Conservation (phyloP, 2,113 vertebrate species). For the Tragelaphus scriptus region DNA sequence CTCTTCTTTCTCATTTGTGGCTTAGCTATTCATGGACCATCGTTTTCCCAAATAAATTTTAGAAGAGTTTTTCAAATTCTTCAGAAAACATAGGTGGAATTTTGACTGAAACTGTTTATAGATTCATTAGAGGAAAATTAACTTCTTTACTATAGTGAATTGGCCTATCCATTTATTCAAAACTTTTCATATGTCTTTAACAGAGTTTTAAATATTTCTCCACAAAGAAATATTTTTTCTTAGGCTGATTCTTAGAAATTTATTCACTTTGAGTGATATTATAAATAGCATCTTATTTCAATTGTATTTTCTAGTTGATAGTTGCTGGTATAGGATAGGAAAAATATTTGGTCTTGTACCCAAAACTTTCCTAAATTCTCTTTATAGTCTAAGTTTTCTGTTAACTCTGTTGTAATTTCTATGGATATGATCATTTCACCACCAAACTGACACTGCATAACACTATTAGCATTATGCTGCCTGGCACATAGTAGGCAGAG, state of each 20-base stretch:
- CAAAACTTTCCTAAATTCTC: not conserved
- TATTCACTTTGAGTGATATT: not conserved
- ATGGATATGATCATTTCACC: not conserved
- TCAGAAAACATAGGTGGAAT: not conserved
- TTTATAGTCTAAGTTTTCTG: not conserved
- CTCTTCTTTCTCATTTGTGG: not conserved
- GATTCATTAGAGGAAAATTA: not conserved
- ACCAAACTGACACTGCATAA: not conserved
- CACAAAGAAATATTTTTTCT: not conserved
- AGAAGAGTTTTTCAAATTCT: not conserved
- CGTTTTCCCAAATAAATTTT: slow-evolving; percentile 14
- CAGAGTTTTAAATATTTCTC: not conserved
- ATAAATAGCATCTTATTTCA: not conserved
- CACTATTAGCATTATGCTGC: too few species aligned
- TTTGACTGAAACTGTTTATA: not conserved
- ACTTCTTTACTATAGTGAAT: not conserved
- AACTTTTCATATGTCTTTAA: not conserved
- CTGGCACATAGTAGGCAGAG: not conserved
- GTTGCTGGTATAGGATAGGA: not conserved
- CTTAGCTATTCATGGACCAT: not conserved
- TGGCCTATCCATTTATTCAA: not conserved
- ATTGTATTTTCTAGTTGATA: not conserved
- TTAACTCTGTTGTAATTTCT: not conserved
- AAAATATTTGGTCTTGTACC: not conserved
- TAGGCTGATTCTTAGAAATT: not conserved